These are phyloP conservation scores for Nibea coibor DNA, from an alignment of 2,113 vertebrate genomes.

Conservation along the genomic window DNA sequence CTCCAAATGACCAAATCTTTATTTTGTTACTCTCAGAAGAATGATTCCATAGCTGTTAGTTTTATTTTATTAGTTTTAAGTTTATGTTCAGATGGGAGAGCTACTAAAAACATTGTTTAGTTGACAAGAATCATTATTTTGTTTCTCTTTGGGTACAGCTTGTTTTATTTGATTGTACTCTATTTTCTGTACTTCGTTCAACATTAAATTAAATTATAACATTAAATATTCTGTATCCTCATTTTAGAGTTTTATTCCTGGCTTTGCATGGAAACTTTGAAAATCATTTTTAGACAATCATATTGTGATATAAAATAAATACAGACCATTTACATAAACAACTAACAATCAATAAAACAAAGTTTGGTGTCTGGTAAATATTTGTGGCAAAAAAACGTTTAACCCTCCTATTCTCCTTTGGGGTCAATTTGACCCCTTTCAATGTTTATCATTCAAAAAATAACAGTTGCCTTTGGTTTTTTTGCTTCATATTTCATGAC, in stretches of 20 bases:
- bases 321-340: too few relatives aligned
- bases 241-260: slow-evolving; percentile 1
- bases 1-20: slow-evolving; percentile 86
- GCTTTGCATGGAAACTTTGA: too few relatives aligned
- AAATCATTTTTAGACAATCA: too few relatives aligned
- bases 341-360: too few relatives aligned
- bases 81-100: slow-evolving; percentile 84
- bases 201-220: slow-evolving; percentile 90
- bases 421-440: too few relatives aligned
- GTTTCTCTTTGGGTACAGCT: slow-evolving; percentile 76
- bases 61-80: slow-evolving; percentile 82
- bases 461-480: too few relatives aligned
- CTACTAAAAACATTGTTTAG: slow-evolving; percentile 83
- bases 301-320: too few relatives aligned
- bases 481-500: too few relatives aligned
- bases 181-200: slow-evolving; percentile 93
- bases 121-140: slow-evolving; percentile 85
- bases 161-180: slow-evolving; percentile 90
- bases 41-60: slow-evolving; percentile 77
- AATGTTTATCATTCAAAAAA: too few relatives aligned
- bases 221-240: slow-evolving; percentile 18
- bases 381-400: too few relatives aligned
- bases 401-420: too few relatives aligned
- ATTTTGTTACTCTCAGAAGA: slow-evolving; percentile 84
- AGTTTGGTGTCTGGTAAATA: too few relatives aligned